Evolutionary conservation across 2,888 invertebrate species (phyloP).

Genomic region (Flexamia atlantica): DNA sequence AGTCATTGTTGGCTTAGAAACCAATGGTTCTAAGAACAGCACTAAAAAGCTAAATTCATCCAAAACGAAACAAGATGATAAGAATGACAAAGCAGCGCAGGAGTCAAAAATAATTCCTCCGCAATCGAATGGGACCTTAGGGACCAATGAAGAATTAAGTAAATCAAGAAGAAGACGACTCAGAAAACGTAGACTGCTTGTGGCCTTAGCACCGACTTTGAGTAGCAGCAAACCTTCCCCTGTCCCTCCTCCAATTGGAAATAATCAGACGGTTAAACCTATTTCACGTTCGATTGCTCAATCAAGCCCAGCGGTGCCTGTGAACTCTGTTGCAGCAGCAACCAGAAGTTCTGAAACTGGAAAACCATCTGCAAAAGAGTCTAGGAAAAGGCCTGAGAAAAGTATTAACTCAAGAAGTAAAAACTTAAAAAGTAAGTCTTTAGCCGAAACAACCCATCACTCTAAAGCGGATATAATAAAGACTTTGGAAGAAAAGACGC

Average conservation of each 20-base stretch:
- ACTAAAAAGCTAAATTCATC: neutral
- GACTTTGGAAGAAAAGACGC: constrained; percentile 50
- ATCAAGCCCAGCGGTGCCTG: constrained; percentile 11
- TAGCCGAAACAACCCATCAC: constrained; percentile 33
- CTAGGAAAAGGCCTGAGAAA: constrained; percentile 53
- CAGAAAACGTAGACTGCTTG: constrained; percentile 49
- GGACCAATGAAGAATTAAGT: constrained; percentile 50
- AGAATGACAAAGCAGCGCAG: constrained; percentile 14
- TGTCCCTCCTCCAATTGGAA: constrained; percentile 10
- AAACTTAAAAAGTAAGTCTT: constrained; percentile 40
- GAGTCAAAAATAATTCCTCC: neutral
- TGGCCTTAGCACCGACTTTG: constrained; percentile 22
- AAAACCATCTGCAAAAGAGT: constrained; percentile 44
- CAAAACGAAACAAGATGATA: constrained; percentile 31
- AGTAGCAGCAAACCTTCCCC: constrained; percentile 1
- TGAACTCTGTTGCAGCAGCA: neutral
- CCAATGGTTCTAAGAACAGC: constrained; percentile 10
- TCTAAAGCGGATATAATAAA: constrained; percentile 29
- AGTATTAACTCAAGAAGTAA: constrained; percentile 34
- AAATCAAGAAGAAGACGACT: constrained; percentile 61
- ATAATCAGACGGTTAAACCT: constrained; percentile 13
- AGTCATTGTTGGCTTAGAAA: neutral
- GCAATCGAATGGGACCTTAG: neutral
- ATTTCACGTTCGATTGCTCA: constrained; percentile 19
- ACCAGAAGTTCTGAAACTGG: neutral